Percentiles rank a stretch among this genome's conserved stretches.
These are phyloP conservation scores for Eurystomus gularis DNA, from an alignment of 2,113 vertebrate genomes.

Conservation along the genomic window DNA sequence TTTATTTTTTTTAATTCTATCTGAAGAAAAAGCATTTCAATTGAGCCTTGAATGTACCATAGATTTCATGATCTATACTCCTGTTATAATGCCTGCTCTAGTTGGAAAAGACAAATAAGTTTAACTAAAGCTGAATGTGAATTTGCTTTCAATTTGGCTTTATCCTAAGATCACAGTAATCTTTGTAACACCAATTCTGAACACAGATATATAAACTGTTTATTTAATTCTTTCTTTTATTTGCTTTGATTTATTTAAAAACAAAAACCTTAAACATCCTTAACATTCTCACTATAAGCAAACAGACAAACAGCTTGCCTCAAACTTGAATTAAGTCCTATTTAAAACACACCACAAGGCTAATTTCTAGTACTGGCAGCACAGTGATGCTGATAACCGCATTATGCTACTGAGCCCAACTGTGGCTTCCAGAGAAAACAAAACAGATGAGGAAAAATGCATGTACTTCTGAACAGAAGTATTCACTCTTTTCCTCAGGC, in stretches of 20 bases:
- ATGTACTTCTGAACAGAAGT: not conserved
- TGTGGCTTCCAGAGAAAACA: constrained; percentile 34
- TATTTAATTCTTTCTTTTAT: constrained; percentile 24
- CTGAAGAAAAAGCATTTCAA: not conserved
- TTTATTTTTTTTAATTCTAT: not conserved
- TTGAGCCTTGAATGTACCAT: not conserved
- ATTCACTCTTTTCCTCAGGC: not conserved
- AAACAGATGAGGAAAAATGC: constrained; percentile 11
- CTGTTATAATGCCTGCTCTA: not conserved
- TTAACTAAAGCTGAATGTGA: not conserved
- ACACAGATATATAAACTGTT: not conserved
- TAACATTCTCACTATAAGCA: constrained; percentile 12
- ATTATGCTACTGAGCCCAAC: not conserved
- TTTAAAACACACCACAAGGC: constrained; percentile 49
- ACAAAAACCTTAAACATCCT: not conserved
- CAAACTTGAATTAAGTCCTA: constrained; percentile 40
- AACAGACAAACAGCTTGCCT: constrained; percentile 45
- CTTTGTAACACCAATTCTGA: not conserved
- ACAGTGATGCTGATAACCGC: constrained; percentile 43
- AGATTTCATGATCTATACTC: not conserved
- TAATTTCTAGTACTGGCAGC: constrained; percentile 40
- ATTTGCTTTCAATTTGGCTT: not conserved
- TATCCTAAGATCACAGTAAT: not conserved
- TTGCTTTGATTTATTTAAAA: constrained; percentile 54
- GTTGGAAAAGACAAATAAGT: not conserved